phyloP scores from a whole-genome alignment of 2,113 vertebrate species.

The Aepyceros melampus region DNA sequence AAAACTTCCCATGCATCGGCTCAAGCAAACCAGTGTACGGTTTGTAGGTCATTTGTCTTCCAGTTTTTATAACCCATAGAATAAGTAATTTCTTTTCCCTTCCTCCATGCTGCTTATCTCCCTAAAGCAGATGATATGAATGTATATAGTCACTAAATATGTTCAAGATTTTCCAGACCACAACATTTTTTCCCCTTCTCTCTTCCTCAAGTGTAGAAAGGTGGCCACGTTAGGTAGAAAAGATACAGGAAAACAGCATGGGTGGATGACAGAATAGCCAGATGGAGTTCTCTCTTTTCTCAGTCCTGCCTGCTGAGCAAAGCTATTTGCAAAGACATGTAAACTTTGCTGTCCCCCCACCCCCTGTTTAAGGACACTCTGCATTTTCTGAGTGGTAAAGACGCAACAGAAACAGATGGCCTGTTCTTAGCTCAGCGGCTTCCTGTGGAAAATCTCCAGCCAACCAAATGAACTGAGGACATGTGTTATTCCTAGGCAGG shows the following conservation, averaged over 20 bases:
- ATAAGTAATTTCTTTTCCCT: not conserved
- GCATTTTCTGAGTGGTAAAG: not conserved
- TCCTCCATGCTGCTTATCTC: not conserved
- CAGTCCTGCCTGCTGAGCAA: not conserved
- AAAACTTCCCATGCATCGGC: not conserved
- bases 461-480: not conserved
- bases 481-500: not conserved
- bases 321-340: not conserved
- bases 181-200: not conserved
- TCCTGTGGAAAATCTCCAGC: not conserved
- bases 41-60: not conserved
- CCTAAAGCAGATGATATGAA: not conserved
- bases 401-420: not conserved
- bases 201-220: not conserved
- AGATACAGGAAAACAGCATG: not conserved
- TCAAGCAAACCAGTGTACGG: not conserved
- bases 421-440: not conserved
- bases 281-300: not conserved
- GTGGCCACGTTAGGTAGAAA: not conserved
- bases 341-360: not conserved
- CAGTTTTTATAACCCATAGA: not conserved
- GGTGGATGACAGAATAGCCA: not conserved
- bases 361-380: not conserved
- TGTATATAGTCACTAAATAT: not conserved
- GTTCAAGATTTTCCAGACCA: conserved; percentile 9